Percentiles rank a stretch among this genome's conserved stretches.
Conservation (phyloP, 2,888 invertebrate genomes). For the Eristalinus sepulchralis region DNA sequence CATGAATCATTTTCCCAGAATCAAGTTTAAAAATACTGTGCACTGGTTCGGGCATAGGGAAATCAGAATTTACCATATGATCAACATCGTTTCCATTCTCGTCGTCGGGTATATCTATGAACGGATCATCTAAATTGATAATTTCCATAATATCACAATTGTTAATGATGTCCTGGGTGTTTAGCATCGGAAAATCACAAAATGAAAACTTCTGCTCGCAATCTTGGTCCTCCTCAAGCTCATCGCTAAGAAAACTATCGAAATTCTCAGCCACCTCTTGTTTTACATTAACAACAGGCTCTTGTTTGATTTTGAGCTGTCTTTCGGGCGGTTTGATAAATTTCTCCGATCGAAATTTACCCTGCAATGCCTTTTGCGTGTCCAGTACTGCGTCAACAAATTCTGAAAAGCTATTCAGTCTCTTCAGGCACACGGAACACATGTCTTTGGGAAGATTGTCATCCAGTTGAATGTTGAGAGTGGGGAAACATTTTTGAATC, state of each 20-base stretch:
- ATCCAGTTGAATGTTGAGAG: constrained; percentile 78
- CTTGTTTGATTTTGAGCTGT: constrained; percentile 79
- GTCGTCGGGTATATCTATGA: constrained; percentile 79
- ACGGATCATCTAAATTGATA: constrained; percentile 79
- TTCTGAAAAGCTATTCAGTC: constrained; percentile 77
- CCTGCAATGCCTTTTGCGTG: constrained; percentile 77
- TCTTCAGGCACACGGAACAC: constrained; percentile 76
- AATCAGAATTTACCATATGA: constrained; percentile 34
- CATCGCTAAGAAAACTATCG: constrained; percentile 76
- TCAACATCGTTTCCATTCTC: constrained; percentile 71
- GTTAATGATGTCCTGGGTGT: constrained; percentile 79
- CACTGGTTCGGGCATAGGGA: background rate
- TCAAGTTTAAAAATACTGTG: background rate
- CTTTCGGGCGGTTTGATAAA: constrained; percentile 67
- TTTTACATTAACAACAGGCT: constrained; percentile 79
- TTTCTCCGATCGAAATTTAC: constrained; percentile 74
- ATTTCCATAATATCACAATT: constrained; percentile 81
- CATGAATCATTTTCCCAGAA: constrained; percentile 74
- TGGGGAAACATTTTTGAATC: constrained; percentile 80
- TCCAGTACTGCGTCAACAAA: constrained; percentile 79
- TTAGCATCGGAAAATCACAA: constrained; percentile 78
- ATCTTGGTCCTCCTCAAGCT: constrained; percentile 74
- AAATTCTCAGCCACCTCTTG: constrained; percentile 78
- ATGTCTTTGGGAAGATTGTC: constrained; percentile 79
- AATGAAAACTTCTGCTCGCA: constrained; percentile 79